Base-by-base conservation (phyloP, 2,888 invertebrate genomes). In the Clepsis dumicolana region DNA sequence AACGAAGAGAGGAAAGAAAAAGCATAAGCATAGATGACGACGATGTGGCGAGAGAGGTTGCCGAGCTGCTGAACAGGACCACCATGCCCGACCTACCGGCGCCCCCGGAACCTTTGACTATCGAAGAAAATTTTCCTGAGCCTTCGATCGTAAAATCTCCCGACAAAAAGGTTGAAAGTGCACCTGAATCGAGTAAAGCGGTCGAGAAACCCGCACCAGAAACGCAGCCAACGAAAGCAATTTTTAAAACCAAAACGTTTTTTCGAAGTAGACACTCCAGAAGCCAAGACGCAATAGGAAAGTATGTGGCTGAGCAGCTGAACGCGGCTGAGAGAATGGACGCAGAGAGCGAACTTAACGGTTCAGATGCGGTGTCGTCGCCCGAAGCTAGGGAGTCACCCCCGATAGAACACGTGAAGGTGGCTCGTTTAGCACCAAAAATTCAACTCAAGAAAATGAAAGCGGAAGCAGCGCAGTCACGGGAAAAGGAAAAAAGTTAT, bases 1-100 rank as follows among this genome's bases (percentile, higher is more conserved):
- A 89, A 75, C 82, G 88, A 54, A 91, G 88, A 72, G 89, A 91
- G 57, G 90, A 91, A 56, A 79, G 86, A 3, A 92, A 92, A 73
- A 91, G 90, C 70, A 63, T 89, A 27, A 91, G 89, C 74, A 76
- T 91, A 54, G 92, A 93, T 70, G 91, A 91, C 24, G 90, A 91
- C 27, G 93, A 95, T 62, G 83, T 94, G 61, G 91, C 94, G 5
- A 93, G 87, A 64, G 94, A 95, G 73, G 95, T 96, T 53, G 94
- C 95, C 48, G 94, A 94, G 75, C 81, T 96, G 57, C 89, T 96
- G 63, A 95, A 95, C 74, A 94, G 94, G 77, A 95, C 96, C 0
- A 85, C 89, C 16, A 91, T 95, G 14, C 95, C 96, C 0, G 93
- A 94, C 67, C 76, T 96, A 68, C 95, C 95, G 0, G 88, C 94